phyloP scores from a whole-genome alignment of 2,113 vertebrate species.

The Puffinus mauretanicus region DNA sequence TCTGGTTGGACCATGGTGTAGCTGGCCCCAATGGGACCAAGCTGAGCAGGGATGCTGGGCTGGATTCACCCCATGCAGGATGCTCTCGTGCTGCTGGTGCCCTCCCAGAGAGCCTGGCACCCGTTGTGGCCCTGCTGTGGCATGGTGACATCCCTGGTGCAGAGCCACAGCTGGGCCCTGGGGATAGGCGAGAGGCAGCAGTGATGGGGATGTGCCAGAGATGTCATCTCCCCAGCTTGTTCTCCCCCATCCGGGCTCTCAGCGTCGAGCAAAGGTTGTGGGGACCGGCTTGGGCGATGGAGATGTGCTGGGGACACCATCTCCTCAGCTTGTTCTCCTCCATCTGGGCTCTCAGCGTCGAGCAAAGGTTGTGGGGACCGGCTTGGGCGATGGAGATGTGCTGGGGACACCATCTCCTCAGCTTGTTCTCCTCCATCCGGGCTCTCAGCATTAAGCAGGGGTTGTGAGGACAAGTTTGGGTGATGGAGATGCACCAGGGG shows the following conservation, averaged over 20 bases:
- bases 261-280: background rate
- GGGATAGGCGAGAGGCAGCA: background rate
- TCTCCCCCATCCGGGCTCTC: background rate
- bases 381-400: accelerated
- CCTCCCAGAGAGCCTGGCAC: background rate
- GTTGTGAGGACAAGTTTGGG: background rate
- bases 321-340: background rate
- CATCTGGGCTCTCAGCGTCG: background rate
- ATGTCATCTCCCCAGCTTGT: background rate
- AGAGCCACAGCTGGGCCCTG: background rate
- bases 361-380: background rate
- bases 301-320: background rate
- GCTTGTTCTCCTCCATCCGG: background rate
- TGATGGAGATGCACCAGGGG: background rate
- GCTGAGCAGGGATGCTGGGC: no score
- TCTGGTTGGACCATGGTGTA: accelerated
- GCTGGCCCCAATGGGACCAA: background rate
- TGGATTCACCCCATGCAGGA: background rate
- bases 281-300: background rate
- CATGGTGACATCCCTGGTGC: background rate
- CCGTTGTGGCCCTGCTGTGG: accelerated
- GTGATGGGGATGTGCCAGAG: no score
- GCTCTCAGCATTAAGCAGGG: background rate
- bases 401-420: background rate
- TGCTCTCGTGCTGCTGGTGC: background rate